phyloP scores from a whole-genome alignment of 1,140 invertebrate genomes.

The Solen grandis region DNA sequence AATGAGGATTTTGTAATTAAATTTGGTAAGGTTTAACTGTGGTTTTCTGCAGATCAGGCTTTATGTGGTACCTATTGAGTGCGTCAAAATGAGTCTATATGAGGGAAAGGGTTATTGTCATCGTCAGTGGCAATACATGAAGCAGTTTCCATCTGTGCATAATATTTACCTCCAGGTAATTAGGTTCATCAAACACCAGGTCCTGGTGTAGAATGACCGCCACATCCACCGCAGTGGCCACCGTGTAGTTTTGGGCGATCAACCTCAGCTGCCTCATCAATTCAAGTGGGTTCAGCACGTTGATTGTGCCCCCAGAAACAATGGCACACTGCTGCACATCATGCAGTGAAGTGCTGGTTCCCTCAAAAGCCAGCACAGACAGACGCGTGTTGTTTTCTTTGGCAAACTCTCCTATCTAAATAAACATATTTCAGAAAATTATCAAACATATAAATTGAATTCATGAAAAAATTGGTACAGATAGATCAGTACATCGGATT shows the following conservation, averaged over 20 bases:
- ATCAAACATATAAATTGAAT: too few relatives aligned
- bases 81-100: too few relatives aligned
- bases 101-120: too few relatives aligned
- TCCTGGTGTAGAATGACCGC: slow-evolving; percentile 69
- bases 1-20: too few relatives aligned
- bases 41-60: too few relatives aligned
- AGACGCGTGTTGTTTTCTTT: slow-evolving; percentile 71
- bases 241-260: slow-evolving; percentile 74
- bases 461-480: too few relatives aligned
- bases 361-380: slow-evolving; percentile 74
- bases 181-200: slow-evolving; percentile 71
- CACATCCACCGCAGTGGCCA: slow-evolving; percentile 73
- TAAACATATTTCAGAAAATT: too few relatives aligned
- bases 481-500: too few relatives aligned
- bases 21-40: too few relatives aligned
- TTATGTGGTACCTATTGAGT: too few relatives aligned
- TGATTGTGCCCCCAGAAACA: slow-evolving; percentile 73
- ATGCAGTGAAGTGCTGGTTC: slow-evolving; percentile 67
- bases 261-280: slow-evolving; percentile 72
- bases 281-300: slow-evolving; percentile 73
- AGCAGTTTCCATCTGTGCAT: too few relatives aligned
- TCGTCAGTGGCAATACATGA: too few relatives aligned
- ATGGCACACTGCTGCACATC: slow-evolving; percentile 69
- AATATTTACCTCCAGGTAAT: slow-evolving; percentile 63
- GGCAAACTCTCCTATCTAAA: slow-evolving; percentile 73